Conservation (phyloP, 2,797 vertebrate species). For the Anguilla obscura region DNA sequence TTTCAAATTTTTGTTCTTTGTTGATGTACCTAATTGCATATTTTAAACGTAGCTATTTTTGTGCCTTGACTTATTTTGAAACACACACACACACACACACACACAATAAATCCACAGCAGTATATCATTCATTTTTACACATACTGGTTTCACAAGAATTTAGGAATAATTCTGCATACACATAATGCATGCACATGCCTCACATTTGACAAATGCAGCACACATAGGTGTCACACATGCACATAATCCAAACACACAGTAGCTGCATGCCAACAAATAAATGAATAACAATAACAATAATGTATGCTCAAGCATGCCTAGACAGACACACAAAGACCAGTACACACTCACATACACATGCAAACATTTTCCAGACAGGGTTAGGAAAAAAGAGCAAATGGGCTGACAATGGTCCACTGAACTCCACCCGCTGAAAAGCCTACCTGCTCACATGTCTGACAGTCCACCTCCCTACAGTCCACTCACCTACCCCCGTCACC, state of each 20-base stretch:
- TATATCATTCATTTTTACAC: neutral
- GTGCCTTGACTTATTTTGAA: slow-evolving; percentile 59
- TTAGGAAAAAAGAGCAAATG: neutral
- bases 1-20: slow-evolving; percentile 47
- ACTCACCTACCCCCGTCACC: neutral
- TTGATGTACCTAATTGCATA: slow-evolving; percentile 38
- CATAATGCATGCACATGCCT: neutral
- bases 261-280: neutral
- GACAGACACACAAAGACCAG: neutral
- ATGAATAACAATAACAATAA: neutral
- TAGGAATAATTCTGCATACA: neutral
- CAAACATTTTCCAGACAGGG: neutral
- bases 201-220: neutral
- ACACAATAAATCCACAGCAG: neutral
- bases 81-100: slow-evolving; percentile 36
- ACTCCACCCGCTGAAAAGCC: neutral
- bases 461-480: neutral
- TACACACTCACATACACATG: neutral
- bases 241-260: neutral
- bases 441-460: neutral
- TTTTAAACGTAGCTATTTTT: slow-evolving; percentile 53
- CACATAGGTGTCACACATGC: neutral
- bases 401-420: neutral
- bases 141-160: neutral
- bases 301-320: neutral